Percentiles rank a stretch among this genome's conserved stretches.
These are phyloP conservation scores for Anguilla japonica DNA, from an alignment of 2,113 vertebrate species.

Conservation along the genomic window DNA sequence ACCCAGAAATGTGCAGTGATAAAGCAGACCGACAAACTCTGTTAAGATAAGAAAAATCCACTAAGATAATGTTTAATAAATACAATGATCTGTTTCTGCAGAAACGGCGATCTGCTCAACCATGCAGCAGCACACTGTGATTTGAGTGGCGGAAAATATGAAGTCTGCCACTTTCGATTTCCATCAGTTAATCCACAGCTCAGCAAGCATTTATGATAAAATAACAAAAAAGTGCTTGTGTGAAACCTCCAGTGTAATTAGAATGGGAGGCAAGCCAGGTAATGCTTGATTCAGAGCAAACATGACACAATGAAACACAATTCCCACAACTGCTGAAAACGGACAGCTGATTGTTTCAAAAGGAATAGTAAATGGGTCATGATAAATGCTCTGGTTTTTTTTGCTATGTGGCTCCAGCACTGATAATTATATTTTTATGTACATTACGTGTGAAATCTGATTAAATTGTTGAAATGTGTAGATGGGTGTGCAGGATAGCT, in stretches of 20 bases:
- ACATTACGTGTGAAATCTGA: neutral
- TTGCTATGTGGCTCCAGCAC: too few species aligned
- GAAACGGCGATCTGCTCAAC: slow-evolving; percentile 16
- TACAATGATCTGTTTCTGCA: neutral
- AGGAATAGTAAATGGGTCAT: neutral
- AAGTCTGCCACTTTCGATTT: slow-evolving; percentile 8
- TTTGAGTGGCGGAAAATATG: slow-evolving; percentile 7
- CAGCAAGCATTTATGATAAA: neutral
- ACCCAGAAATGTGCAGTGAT: slow-evolving; percentile 12
- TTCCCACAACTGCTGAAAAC: neutral
- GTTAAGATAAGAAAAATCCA: slow-evolving; percentile 8
- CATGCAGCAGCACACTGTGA: neutral
- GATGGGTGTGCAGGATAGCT: neutral
- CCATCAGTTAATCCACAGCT: neutral
- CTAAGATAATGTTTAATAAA: slow-evolving; percentile 11
- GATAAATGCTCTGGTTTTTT: too few species aligned
- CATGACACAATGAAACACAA: neutral
- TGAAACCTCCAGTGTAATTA: neutral
- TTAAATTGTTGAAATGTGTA: neutral
- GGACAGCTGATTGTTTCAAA: neutral
- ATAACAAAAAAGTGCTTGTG: neutral
- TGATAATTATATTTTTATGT: too few species aligned
- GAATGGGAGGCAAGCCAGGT: slow-evolving; percentile 14
- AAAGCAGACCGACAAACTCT: neutral
- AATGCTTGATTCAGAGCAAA: neutral